phyloP scores from a whole-genome alignment of 2,113 vertebrate species.

The Dicaeum eximium region DNA sequence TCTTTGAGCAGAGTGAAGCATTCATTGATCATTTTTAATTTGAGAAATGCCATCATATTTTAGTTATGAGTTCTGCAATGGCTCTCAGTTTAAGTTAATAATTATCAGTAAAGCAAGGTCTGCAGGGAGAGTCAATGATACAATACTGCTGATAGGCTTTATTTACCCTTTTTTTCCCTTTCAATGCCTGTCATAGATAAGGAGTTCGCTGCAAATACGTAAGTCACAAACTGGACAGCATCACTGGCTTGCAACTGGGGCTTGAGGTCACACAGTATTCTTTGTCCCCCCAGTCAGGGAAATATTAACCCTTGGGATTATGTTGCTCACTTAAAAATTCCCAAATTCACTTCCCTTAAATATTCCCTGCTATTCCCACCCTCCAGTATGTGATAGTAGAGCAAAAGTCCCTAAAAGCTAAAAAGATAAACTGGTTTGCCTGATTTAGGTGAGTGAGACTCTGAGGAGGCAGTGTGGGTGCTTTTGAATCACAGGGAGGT shows the following conservation, averaged over 20 bases:
- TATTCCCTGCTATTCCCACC: not conserved
- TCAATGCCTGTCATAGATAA: not conserved
- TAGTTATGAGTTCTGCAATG: not conserved
- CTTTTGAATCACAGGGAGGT: not conserved
- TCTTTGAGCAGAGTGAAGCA: not conserved
- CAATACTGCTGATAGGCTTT: not conserved
- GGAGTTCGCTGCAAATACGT: not conserved
- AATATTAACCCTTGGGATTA: not conserved
- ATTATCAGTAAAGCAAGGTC: constrained; percentile 13
- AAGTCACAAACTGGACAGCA: not conserved
- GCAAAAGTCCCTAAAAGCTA: not conserved
- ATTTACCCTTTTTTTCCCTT: not conserved
- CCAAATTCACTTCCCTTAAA: not conserved
- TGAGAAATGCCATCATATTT: not conserved
- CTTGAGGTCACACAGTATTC: not conserved
- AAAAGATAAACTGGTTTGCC: not conserved
- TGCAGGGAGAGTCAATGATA: not conserved
- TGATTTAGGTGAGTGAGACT: not conserved
- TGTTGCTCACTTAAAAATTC: not conserved
- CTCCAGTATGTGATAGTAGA: not conserved
- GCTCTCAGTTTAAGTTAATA: constrained; percentile 5
- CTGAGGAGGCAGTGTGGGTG: not conserved
- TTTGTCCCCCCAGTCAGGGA: not conserved
- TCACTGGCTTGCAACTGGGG: accelerated
- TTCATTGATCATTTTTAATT: not conserved